Evolutionary conservation across 1,140 invertebrate genomes (phyloP).

Genomic region (Pentalonia nigronervosa): DNA sequence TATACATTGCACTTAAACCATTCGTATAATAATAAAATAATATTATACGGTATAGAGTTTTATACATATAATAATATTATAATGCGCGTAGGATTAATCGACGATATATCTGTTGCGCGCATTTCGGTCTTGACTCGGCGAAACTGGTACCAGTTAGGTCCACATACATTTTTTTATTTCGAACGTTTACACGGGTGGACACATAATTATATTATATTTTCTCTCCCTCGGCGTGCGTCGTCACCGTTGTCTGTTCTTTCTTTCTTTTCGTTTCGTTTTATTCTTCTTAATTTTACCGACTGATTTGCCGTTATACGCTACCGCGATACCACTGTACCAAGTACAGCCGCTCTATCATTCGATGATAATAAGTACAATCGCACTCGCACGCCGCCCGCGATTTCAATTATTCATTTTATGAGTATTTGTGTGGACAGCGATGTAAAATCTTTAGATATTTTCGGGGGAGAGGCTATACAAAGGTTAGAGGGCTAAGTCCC

Average conservation of each 20-base stretch:
- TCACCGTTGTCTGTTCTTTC: no score
- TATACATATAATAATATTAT: background rate
- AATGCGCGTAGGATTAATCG: background rate
- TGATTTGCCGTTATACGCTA: slow-evolving; percentile 1
- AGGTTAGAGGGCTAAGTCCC: no score
- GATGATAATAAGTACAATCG: background rate
- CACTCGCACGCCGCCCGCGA: background rate
- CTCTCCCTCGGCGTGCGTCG: background rate
- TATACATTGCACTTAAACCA: background rate
- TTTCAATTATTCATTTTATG: background rate
- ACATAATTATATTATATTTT: slow-evolving; percentile 8
- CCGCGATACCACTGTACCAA: background rate
- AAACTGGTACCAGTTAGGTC: slow-evolving; percentile 40
- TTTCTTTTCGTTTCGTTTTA: background rate
- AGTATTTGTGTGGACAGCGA: no score
- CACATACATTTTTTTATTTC: background rate
- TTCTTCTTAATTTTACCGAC: background rate
- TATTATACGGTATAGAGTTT: background rate
- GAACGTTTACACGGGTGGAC: background rate
- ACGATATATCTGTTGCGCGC: background rate
- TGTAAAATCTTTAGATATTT: no score
- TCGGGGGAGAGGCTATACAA: no score
- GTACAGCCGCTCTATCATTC: background rate
- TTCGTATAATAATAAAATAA: background rate
- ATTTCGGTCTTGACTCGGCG: background rate